Conservation (phyloP, 2,113 vertebrate genomes). For the Microtus ochrogaster region DNA sequence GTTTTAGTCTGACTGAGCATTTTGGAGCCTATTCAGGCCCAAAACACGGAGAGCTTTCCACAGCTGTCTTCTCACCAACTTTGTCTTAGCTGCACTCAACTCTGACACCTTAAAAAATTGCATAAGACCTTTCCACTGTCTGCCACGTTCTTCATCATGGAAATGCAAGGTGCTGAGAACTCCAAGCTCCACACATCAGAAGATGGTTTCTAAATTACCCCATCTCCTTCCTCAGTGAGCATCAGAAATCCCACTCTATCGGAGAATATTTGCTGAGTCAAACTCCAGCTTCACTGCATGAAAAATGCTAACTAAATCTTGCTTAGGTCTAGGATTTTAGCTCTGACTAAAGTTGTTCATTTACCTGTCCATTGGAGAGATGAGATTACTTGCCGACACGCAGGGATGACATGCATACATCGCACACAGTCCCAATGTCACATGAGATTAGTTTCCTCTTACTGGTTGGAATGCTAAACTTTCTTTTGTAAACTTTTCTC, state of each 20-base stretch:
- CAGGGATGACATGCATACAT: accelerated
- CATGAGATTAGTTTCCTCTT: not conserved
- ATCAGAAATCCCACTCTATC: not conserved
- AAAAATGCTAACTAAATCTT: not conserved
- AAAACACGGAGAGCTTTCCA: not conserved
- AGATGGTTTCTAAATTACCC: conserved; percentile 51
- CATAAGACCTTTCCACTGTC: conserved; percentile 22
- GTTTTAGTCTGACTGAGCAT: not conserved
- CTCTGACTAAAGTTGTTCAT: not conserved
- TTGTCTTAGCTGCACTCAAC: not conserved
- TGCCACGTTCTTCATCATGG: conserved; percentile 52
- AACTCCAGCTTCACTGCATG: not conserved
- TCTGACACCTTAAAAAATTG: conserved; percentile 47
- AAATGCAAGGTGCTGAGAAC: not conserved
- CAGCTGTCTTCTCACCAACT: conserved; percentile 30
- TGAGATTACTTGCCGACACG: not conserved
- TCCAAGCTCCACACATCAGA: not conserved
- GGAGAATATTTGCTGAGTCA: conserved; percentile 40
- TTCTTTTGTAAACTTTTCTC: not conserved
- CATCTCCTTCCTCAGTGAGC: not conserved
- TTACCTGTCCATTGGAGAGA: not conserved
- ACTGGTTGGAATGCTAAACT: not conserved
- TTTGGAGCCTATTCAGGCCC: not conserved
- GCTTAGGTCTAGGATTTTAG: not conserved
- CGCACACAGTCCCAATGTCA: not conserved